Evolutionary conservation across 2,113 vertebrate species (phyloP).

Genomic region (Daubentonia madagascariensis): DNA sequence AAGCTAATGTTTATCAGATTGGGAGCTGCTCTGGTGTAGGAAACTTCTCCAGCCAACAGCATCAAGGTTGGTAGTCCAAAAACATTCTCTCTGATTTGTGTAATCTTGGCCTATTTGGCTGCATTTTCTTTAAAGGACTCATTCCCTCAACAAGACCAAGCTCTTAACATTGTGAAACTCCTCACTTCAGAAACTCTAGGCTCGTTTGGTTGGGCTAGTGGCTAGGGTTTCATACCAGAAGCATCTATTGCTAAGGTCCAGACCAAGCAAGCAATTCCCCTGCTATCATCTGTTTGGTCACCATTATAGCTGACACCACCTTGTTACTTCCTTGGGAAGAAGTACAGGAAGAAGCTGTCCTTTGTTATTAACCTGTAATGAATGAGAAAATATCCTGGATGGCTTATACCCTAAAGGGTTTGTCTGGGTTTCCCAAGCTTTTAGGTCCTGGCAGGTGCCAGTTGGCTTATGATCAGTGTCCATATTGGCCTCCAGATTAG

Average conservation of each 20-base stretch:
- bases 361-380: not conserved
- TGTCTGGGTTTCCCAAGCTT: not conserved
- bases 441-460: not conserved
- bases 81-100: not conserved
- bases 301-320: not conserved
- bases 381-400: not conserved
- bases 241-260: not conserved
- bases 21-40: not conserved
- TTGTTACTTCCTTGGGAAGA: constrained; percentile 11
- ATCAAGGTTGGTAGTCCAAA: not conserved
- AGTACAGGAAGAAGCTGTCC: not conserved
- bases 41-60: not conserved
- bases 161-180: not conserved
- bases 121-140: constrained; percentile 8
- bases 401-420: not conserved
- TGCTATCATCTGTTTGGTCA: not conserved
- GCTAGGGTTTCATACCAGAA: not conserved
- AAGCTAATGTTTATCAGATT: constrained; percentile 10
- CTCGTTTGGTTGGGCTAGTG: not conserved
- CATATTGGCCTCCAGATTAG: not conserved
- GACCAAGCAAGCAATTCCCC: not conserved
- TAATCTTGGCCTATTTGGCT: not conserved
- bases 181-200: not conserved
- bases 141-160: not conserved
- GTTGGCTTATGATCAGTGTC: not conserved